Conservation (phyloP, 1,140 invertebrate genomes). For the Drosophila busckii region DNA sequence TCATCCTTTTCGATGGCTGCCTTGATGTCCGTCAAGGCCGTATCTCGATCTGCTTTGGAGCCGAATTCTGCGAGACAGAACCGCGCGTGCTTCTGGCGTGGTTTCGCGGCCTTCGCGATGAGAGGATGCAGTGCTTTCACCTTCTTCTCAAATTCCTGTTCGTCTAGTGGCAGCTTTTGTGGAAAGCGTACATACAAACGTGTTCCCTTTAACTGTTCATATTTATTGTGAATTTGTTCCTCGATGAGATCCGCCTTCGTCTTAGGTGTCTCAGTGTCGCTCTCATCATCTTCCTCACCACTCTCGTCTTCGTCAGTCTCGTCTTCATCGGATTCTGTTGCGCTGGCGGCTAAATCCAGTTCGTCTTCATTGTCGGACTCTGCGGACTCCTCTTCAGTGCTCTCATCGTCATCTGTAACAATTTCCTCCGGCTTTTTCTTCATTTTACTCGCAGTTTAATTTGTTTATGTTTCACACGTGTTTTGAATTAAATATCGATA, state of each 20-base stretch:
- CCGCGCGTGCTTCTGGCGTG: slow-evolving; percentile 66
- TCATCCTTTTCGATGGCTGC: slow-evolving; percentile 29
- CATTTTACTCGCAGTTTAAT: slow-evolving; percentile 24
- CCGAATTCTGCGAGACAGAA: slow-evolving; percentile 68
- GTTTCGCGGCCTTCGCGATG: slow-evolving; percentile 51
- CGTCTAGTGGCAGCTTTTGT: slow-evolving; percentile 53
- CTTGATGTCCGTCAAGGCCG: slow-evolving; percentile 40
- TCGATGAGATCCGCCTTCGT: slow-evolving; percentile 41
- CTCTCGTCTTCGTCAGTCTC: slow-evolving; percentile 28
- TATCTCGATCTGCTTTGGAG: slow-evolving; percentile 48
- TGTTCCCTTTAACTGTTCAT: slow-evolving; percentile 56
- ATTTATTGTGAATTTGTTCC: slow-evolving; percentile 55
- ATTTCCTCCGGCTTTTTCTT: slow-evolving; percentile 40
- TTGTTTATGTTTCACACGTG: slow-evolving; percentile 34
- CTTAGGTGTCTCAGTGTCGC: slow-evolving; percentile 1
- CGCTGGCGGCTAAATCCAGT: slow-evolving; percentile 49
- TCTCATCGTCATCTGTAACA: slow-evolving; percentile 20
- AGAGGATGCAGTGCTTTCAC: slow-evolving; percentile 48
- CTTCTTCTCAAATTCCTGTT: slow-evolving; percentile 49
- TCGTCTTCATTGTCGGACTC: slow-evolving; percentile 29
- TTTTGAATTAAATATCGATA: neutral
- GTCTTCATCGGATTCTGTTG: slow-evolving; percentile 60
- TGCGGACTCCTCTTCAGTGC: slow-evolving; percentile 12
- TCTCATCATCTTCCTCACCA: neutral
- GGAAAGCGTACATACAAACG: slow-evolving; percentile 64